These are phyloP conservation scores for Ametastegia equiseti DNA, from an alignment of 2,888 invertebrate species.

Conservation along the genomic window DNA sequence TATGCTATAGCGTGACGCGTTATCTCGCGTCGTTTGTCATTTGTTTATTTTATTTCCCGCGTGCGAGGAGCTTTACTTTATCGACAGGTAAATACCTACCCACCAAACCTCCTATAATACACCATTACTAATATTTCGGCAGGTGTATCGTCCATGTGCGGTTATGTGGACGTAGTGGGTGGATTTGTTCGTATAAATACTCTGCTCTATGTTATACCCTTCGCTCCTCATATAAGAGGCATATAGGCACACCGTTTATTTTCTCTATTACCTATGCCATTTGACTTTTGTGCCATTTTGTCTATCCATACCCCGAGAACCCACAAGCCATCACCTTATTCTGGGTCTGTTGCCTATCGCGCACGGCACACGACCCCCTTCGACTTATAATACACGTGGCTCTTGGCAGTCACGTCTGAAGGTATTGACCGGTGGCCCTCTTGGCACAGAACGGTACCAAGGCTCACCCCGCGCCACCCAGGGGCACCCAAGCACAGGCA, in stretches of 20 bases:
- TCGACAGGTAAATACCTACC: slow-evolving; percentile 12
- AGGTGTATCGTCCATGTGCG: no score
- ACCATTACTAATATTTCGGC: no score
- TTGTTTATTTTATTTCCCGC: slow-evolving; percentile 20
- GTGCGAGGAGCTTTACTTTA: slow-evolving; percentile 1
- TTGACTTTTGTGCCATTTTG: background rate
- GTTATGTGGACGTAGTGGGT: background rate
- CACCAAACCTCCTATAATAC: no score
- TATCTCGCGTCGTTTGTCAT: slow-evolving; percentile 44
- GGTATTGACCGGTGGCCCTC: slow-evolving; percentile 76
- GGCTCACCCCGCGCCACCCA: slow-evolving; percentile 64
- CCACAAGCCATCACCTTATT: slow-evolving; percentile 10
- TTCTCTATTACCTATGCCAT: no score
- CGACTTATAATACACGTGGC: slow-evolving; percentile 17
- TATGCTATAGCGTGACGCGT: slow-evolving; percentile 21
- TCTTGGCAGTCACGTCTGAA: slow-evolving; percentile 59
- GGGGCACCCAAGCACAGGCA: slow-evolving; percentile 37
- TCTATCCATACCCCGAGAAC: background rate
- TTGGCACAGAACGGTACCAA: slow-evolving; percentile 75
- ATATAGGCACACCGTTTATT: background rate
- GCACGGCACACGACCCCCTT: slow-evolving; percentile 33
- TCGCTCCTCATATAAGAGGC: no score
- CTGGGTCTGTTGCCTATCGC: background rate
- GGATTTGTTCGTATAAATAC: background rate
- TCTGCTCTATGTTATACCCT: background rate